These are phyloP conservation scores for Magallana angulata DNA, from an alignment of 1,140 invertebrate genomes.

Conservation along the genomic window DNA sequence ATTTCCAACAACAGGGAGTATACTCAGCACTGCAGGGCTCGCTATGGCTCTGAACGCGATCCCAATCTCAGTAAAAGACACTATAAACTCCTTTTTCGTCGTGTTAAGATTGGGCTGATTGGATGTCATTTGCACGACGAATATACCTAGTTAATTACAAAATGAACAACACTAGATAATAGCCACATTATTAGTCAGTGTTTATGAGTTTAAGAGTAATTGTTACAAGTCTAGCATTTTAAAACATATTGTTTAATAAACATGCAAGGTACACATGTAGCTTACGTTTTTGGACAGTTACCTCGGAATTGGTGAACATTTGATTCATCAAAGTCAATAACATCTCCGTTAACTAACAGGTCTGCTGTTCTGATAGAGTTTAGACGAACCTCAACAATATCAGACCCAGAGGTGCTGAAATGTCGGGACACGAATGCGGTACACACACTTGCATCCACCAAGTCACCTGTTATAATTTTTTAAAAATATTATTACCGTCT, in stretches of 20 bases:
- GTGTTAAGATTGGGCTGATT: not conserved
- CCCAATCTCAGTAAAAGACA: not conserved
- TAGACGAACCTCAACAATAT: conserved; percentile 45
- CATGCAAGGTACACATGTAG: too few species aligned
- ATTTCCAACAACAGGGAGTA: conserved; percentile 2
- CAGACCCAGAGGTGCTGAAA: conserved; percentile 21
- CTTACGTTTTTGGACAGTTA: not conserved
- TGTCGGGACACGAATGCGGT: conserved; percentile 29
- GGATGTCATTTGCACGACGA: not conserved
- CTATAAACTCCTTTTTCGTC: not conserved
- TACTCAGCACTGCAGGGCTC: not conserved
- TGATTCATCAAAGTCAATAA: conserved; percentile 26
- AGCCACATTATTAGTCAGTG: too few species aligned
- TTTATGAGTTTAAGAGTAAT: too few species aligned
- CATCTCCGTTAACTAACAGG: conserved; percentile 47
- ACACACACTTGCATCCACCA: conserved; percentile 45
- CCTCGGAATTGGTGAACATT: not conserved
- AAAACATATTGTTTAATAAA: too few species aligned
- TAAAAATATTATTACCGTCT: too few species aligned
- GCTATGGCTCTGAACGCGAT: not conserved
- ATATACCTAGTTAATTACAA: not conserved
- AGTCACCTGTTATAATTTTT: not conserved
- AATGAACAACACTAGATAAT: too few species aligned
- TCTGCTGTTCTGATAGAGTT: conserved; percentile 49
- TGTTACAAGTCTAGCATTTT: too few species aligned